Evolutionary conservation across 2,888 invertebrate genomes (phyloP).

Genomic region (Caprella mutica): DNA sequence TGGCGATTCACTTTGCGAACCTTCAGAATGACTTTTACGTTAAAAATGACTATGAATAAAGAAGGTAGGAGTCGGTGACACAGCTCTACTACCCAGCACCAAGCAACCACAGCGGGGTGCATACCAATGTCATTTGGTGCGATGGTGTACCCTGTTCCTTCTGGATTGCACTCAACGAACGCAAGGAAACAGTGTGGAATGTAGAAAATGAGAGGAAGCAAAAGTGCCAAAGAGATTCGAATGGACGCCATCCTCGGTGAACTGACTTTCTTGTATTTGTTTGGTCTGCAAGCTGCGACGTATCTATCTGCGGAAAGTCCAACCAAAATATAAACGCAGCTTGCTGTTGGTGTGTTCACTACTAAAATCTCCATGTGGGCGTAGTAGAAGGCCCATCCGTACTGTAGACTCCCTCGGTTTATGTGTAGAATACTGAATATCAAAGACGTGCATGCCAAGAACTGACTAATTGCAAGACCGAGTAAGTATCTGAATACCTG

Average conservation of each 20-base stretch:
- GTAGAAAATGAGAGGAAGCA: slow-evolving; percentile 41
- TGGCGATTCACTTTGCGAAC: slow-evolving; percentile 40
- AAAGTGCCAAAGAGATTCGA: slow-evolving; percentile 38
- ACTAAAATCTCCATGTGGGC: slow-evolving; percentile 44
- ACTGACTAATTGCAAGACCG: slow-evolving; percentile 42
- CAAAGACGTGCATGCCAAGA: slow-evolving; percentile 43
- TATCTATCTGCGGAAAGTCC: slow-evolving; percentile 45
- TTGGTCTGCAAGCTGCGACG: slow-evolving; percentile 43
- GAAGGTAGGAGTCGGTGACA: slow-evolving; percentile 44
- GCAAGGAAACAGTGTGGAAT: slow-evolving; percentile 37
- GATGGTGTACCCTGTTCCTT: slow-evolving; percentile 15
- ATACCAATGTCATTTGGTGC: slow-evolving; percentile 36
- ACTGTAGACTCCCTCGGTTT: slow-evolving; percentile 16
- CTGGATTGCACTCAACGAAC: background rate
- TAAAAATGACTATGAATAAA: slow-evolving; percentile 43
- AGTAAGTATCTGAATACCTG: slow-evolving; percentile 42
- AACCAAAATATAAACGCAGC: slow-evolving; percentile 45
- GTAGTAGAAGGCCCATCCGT: slow-evolving; percentile 40
- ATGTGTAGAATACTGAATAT: slow-evolving; percentile 38
- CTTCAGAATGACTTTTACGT: slow-evolving; percentile 42
- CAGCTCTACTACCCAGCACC: slow-evolving; percentile 41
- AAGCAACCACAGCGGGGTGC: slow-evolving; percentile 39
- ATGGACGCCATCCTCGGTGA: slow-evolving; percentile 39
- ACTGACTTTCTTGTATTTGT: slow-evolving; percentile 39
- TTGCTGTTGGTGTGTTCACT: slow-evolving; percentile 44